Base-by-base conservation (phyloP, 2,888 invertebrate species). In the Psylliodes chrysocephalus region DNA sequence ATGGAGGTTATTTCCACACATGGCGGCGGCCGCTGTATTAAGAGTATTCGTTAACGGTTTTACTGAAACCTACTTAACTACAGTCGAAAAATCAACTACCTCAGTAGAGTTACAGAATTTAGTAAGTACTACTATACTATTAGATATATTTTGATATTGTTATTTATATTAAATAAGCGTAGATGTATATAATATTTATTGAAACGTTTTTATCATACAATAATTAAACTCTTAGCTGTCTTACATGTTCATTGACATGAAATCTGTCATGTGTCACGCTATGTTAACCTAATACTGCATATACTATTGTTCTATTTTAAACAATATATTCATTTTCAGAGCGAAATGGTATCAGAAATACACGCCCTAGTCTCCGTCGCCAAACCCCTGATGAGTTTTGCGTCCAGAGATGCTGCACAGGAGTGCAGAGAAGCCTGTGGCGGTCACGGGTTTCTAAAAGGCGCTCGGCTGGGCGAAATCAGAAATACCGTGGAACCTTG, bases 391-490 rank as follows among this genome's bases (percentile, higher is more conserved):
- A 83, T 92, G 8, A 89, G 93, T 56, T 94, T 94, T 94, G 84
- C 89, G 0, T 90, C 90, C 57, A 82, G 91, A 64, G 88, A 89
- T 70, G 91, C 91, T 0, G 88, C 92, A 54, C 93, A 92, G 82
- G 93, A 94, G 80, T 90, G 91, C 75, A 82, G 95, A 53, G 94
- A 94, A 82, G 93, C 93, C 0, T 94, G 94, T 81, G 95, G 94
- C 0, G 95, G 95, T 6, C 94, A 95, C 80, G 95, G 94, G 0
- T 93, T 90, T 80, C 84, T 92, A 47, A 89, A 89, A 85, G 90
- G 91, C n/a, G 88, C 95, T 14, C 90, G 94, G 71, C 84, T 97
- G 18, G 95, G 95, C 30, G 91, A 92, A 68, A 84, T 97, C 64
- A 86, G 95, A 7, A 90, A 90, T 77, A 93, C 93, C 81, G 92